A percentile compares a stretch with the other conserved stretches of the same genome.
These are phyloP conservation scores for Ctenomys sociabilis DNA, from an alignment of 2,113 vertebrate genomes.

Conservation along the genomic window DNA sequence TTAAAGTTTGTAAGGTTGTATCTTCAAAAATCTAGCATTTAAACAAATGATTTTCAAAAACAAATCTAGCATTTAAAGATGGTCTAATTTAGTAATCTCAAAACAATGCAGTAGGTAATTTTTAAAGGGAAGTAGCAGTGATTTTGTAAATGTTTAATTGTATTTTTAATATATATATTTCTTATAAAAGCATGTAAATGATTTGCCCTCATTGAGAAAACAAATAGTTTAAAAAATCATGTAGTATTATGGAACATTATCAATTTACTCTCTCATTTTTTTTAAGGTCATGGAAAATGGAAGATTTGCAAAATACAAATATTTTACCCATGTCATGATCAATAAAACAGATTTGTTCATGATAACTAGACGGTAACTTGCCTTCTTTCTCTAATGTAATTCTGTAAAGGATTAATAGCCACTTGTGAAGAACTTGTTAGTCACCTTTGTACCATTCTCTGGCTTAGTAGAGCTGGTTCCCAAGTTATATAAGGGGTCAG, in stretches of 20 bases:
- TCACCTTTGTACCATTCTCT: not conserved
- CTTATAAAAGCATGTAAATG: not conserved
- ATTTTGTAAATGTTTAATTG: conserved; percentile 54
- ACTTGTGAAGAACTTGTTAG: not conserved
- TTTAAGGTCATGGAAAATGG: conserved; percentile 98
- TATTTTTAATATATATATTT: not conserved
- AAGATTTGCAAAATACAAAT: conserved; percentile 97
- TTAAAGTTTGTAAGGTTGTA: not conserved
- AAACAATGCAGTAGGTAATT: not conserved
- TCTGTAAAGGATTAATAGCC: not conserved
- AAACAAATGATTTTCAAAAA: not conserved
- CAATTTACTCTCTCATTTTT: conserved; percentile 62
- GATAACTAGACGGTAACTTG: conserved; percentile 96
- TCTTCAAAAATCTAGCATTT: conserved; percentile 30
- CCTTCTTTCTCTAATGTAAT: conserved; percentile 47
- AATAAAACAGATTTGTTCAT: conserved; percentile 97
- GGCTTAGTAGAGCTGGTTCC: not conserved
- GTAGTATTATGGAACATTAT: conserved; percentile 58
- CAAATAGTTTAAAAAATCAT: conserved; percentile 43
- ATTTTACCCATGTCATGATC: conserved; percentile 97
- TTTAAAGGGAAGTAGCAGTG: conserved; percentile 24
- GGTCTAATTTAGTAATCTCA: not conserved
- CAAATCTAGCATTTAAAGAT: conserved; percentile 35
- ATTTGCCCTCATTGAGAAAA: conserved; percentile 29
- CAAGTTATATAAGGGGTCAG: too few species aligned